Percentiles rank a stretch among this genome's conserved stretches.
These are phyloP conservation scores for Phyllostomus hastatus DNA, from an alignment of 2,113 vertebrate genomes.

Conservation along the genomic window DNA sequence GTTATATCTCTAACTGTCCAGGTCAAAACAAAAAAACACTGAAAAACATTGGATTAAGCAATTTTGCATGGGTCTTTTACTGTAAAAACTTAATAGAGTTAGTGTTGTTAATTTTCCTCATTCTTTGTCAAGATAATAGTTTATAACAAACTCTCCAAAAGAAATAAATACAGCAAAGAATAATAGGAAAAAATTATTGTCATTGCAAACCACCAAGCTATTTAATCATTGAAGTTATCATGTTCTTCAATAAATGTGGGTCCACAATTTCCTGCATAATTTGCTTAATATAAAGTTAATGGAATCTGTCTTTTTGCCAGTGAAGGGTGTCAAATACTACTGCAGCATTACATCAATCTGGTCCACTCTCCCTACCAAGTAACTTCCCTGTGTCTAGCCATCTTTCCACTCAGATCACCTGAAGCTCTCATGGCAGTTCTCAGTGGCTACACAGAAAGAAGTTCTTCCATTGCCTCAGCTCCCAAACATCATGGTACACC, in stretches of 20 bases:
- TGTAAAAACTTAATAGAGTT: neutral
- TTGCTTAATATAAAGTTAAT: neutral
- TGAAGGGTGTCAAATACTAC: neutral
- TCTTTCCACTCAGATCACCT: neutral
- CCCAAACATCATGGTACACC: too few relatives aligned
- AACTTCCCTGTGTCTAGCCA: neutral
- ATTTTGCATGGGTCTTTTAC: neutral
- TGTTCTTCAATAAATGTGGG: neutral
- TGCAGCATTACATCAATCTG: too few relatives aligned
- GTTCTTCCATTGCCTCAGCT: neutral
- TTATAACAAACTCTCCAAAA: neutral
- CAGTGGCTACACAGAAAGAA: neutral
- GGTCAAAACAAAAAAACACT: neutral
- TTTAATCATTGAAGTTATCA: neutral
- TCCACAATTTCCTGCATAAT: neutral
- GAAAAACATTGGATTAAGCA: neutral
- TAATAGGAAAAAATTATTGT: neutral
- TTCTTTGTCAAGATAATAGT: neutral
- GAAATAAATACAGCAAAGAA: neutral
- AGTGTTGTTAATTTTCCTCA: neutral
- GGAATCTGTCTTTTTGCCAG: neutral
- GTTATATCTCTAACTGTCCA: neutral
- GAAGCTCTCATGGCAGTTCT: neutral
- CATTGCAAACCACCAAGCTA: neutral
- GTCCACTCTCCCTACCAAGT: neutral